Percentiles rank a stretch among this genome's conserved stretches.
Evolutionary conservation across 2,888 invertebrate genomes (phyloP).

Genomic region (Abscondita cerata): DNA sequence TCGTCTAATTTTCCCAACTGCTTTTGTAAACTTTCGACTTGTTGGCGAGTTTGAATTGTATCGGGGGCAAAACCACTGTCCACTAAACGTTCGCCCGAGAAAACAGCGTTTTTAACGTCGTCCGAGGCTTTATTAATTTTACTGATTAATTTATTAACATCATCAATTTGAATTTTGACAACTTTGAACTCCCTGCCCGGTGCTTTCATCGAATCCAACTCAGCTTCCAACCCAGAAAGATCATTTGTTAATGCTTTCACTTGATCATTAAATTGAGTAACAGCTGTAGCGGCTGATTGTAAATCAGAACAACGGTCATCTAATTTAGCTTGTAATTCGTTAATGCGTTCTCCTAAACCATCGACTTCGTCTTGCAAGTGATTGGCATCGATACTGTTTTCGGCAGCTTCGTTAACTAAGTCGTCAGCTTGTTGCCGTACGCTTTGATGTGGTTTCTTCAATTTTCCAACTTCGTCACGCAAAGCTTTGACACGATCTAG

Average conservation of each 20-base stretch:
- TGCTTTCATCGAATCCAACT: conserved; percentile 84
- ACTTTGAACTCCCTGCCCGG: conserved; percentile 88
- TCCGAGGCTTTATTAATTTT: conserved; percentile 73
- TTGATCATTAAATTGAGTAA: conserved; percentile 87
- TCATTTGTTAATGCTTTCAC: conserved; percentile 81
- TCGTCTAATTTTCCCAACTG: conserved; percentile 81
- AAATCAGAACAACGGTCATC: conserved; percentile 80
- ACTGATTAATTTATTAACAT: conserved; percentile 71
- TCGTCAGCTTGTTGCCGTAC: conserved; percentile 69
- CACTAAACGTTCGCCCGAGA: conserved; percentile 77
- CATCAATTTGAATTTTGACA: conserved; percentile 83
- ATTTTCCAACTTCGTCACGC: conserved; percentile 79
- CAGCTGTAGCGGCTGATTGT: conserved; percentile 86
- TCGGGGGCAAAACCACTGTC: conserved; percentile 88
- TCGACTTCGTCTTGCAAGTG: conserved; percentile 82
- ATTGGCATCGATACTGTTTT: conserved; percentile 77
- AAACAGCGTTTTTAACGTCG: conserved; percentile 71
- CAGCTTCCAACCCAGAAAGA: conserved; percentile 80
- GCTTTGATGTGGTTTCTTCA: conserved; percentile 75
- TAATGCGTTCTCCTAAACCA: conserved; percentile 76
- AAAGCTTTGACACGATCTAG: conserved; percentile 84
- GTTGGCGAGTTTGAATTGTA: conserved; percentile 80
- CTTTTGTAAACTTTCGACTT: conserved; percentile 80
- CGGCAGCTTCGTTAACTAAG: conserved; percentile 76
- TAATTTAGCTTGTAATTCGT: conserved; percentile 77